Evolutionary conservation across 1,140 invertebrate species (phyloP), one percentile per base, ranked within the genome.

Genomic region (Polypedilum pembai): DNA sequence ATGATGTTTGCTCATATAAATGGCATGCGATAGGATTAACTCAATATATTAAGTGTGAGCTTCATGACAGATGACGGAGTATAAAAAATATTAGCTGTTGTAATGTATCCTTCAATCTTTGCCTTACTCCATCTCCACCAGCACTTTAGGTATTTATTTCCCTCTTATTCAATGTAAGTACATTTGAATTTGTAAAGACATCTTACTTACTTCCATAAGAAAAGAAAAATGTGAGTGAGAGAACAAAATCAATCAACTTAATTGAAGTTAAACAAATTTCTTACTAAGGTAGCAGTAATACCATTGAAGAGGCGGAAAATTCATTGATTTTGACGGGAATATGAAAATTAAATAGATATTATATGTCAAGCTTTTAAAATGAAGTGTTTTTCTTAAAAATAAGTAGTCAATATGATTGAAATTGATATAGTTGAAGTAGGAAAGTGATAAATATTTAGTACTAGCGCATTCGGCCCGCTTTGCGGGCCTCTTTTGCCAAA

Each of bases 181-280:
- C 45, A 56, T n/a, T 12, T 33, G 24, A 33, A 33, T 33, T 33
- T 56, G 10, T 56, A 56, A 56, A n/a, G 45, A 56, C 45, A n/a
- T 56, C 45, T 56, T 56, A 56, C 45, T 56, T 56, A 33, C 24
- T 33, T 33, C 24, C 24, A 33, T 33, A 33, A 33, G 24, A 33
- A 33, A 33, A 33, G 24, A 33, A 33, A 33, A 33, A n/a, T n/a
- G 24, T 3, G 24, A 33, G 24, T 33, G 24, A 3, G 24, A 33
- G 24, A 33, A 33, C 24, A 33, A 56, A 56, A 56, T 56, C 45
- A 56, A 56, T 56, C 45, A 56, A 56, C 45, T 56, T 56, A 56
- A 56, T 56, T 56, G 45, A 56, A 56, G 45, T 56, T 56, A 56
- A 56, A 56, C 45, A 56, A 56, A 56, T 56, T 56, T 56, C n/a